Evolutionary conservation across 1,140 invertebrate genomes (phyloP), one percentile per base, ranked within the genome.

Genomic region (Drusus annulatus): DNA sequence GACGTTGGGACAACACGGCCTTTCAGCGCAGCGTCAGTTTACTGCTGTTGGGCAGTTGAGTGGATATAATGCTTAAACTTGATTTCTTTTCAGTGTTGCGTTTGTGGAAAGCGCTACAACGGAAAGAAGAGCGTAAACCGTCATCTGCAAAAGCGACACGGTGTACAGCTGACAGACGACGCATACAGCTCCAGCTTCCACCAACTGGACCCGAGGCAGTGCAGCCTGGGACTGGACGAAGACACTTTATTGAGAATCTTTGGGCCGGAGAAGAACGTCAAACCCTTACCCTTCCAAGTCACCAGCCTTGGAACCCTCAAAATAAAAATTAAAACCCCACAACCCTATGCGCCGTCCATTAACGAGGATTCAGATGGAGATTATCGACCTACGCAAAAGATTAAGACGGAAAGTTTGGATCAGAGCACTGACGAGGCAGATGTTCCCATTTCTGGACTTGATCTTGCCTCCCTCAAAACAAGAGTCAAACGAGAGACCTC

Each of bases 51-150:
- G n/a, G n/a, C n/a, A n/a, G n/a, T n/a, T n/a, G n/a, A n/a, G n/a
- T n/a, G n/a, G 10, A 45, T 45, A 13, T 45, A 10, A 45, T 13
- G 1, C 10, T 45, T 45, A 13, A 0, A 45, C 13, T 10, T 10
- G 28, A 78, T 73, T 79, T 84, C 74, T 78, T 78, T 73, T 87
- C 84, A 90, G 88, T 90, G 88, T 80, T 86, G 87, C 83, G 79
- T 85, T 52, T 90, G 88, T 77, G 85, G 85, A 21, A 90, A 90
- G 85, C 84, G 85, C 0, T 89, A 88, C 71, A 86, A 86, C 8
- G 86, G 86, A 10, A 88, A 87, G 76, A 84, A 86, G 7, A 87
- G 87, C 0, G 86, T 90, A n/a, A 76, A 88, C 13, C 87, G 86
- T 25, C 89, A 90, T 80, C 82, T 90, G 8, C 84, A 86, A 0